phyloP scores from a whole-genome alignment of 2,888 invertebrate genomes.

The Mythimna lalbum region DNA sequence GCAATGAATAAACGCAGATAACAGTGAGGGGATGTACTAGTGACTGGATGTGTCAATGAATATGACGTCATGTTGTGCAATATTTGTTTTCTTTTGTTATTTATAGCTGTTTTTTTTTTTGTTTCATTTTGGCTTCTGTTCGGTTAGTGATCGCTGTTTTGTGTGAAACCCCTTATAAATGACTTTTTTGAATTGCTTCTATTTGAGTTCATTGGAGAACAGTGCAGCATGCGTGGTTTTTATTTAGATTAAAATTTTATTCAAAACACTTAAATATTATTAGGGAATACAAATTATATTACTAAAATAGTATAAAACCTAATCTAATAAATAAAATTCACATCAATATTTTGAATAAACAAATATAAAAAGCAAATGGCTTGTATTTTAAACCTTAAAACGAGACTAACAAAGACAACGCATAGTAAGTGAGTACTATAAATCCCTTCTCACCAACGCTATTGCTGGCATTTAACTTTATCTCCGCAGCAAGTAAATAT shows the following conservation, averaged over 20 bases:
- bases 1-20: conserved; percentile 72
- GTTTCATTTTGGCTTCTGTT: neutral
- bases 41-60: conserved; percentile 24
- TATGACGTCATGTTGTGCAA: conserved; percentile 16
- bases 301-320: too few species aligned
- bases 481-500: conserved; percentile 37
- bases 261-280: too few species aligned
- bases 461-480: conserved; percentile 34
- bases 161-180: neutral
- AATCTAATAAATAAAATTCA: too few species aligned
- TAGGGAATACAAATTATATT: too few species aligned
- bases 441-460: conserved; percentile 21
- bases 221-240: too few species aligned
- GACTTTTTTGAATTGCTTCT: neutral
- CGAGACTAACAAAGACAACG: neutral
- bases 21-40: conserved; percentile 53
- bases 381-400: too few species aligned
- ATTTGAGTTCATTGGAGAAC: too few species aligned
- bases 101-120: neutral
- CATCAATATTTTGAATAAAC: too few species aligned
- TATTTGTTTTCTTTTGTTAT: neutral
- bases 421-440: neutral
- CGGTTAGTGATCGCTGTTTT: neutral
- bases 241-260: too few species aligned
- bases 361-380: too few species aligned